phyloP scores from a whole-genome alignment of 2,113 vertebrate species.

The Gadus chalcogrammus region DNA sequence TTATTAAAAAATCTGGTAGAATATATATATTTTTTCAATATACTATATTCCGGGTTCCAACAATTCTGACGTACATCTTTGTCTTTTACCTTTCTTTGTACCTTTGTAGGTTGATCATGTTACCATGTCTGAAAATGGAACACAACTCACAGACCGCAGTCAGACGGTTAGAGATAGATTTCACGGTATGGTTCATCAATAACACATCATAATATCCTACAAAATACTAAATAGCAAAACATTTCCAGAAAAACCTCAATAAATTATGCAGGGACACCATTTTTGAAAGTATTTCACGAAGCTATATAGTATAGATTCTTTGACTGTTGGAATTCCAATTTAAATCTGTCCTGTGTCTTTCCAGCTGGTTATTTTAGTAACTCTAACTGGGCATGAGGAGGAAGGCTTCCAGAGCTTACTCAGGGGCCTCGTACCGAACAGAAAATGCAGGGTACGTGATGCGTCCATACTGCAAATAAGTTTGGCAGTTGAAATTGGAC shows the following conservation, averaged over 20 bases:
- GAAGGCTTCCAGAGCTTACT: constrained; percentile 51
- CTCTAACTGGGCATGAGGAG: constrained; percentile 50
- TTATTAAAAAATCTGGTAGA: too few species aligned
- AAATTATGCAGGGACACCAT: not conserved
- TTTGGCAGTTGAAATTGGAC: too few species aligned
- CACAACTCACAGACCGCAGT: constrained; percentile 73
- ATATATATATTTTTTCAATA: too few species aligned
- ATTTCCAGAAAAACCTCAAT: too few species aligned
- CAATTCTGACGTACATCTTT: not conserved
- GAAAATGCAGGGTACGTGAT: constrained; percentile 35
- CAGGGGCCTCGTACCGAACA: constrained; percentile 43
- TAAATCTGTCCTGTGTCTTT: constrained; percentile 16
- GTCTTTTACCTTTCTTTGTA: constrained; percentile 17
- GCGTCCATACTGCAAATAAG: not conserved
- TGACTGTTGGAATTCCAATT: too few species aligned
- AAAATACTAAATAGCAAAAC: too few species aligned
- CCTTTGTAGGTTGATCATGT: constrained; percentile 67
- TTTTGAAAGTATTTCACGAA: not conserved
- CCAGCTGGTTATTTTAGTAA: constrained; percentile 55
- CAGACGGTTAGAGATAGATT: constrained; percentile 80
- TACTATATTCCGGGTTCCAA: not conserved
- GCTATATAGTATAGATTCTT: too few species aligned
- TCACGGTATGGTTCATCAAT: constrained; percentile 51
- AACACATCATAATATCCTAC: not conserved
- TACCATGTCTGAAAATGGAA: constrained; percentile 60